Evolutionary conservation across 2,888 invertebrate species (phyloP).

Genomic region (Glyphotaelius pellucidus): DNA sequence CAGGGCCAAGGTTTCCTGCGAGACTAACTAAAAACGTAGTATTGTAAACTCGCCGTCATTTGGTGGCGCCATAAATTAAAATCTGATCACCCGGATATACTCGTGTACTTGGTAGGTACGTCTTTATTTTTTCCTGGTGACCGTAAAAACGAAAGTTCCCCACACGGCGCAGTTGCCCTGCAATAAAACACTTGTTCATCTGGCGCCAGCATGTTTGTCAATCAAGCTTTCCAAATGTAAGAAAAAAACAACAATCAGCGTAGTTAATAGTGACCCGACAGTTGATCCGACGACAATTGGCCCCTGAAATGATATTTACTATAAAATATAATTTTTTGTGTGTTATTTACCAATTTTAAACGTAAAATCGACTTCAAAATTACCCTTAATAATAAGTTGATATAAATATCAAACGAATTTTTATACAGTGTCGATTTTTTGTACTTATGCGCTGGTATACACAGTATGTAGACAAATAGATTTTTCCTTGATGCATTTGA

Average conservation of each 20-base stretch:
- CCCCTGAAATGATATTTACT: no score
- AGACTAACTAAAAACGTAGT: background rate
- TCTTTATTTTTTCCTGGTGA: background rate
- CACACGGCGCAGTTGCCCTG: background rate
- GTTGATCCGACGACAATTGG: no score
- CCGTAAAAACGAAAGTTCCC: conserved; percentile 2
- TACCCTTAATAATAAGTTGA: no score
- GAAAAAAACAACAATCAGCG: background rate
- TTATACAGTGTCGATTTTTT: no score
- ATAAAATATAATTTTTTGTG: no score
- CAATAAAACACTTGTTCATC: background rate
- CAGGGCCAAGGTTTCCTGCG: background rate
- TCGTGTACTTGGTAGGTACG: background rate
- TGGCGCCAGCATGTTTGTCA: background rate
- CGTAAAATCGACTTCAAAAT: no score
- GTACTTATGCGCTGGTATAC: no score
- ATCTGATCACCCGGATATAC: background rate
- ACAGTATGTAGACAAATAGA: no score
- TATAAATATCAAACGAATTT: no score
- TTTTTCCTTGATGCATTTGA: no score
- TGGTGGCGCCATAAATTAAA: background rate
- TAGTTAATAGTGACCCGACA: background rate
- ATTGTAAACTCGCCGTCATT: background rate
- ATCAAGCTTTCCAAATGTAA: background rate
- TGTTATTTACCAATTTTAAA: no score